Conservation (phyloP, 2,888 invertebrate species). For the Chalcosyrphus nemorum region DNA sequence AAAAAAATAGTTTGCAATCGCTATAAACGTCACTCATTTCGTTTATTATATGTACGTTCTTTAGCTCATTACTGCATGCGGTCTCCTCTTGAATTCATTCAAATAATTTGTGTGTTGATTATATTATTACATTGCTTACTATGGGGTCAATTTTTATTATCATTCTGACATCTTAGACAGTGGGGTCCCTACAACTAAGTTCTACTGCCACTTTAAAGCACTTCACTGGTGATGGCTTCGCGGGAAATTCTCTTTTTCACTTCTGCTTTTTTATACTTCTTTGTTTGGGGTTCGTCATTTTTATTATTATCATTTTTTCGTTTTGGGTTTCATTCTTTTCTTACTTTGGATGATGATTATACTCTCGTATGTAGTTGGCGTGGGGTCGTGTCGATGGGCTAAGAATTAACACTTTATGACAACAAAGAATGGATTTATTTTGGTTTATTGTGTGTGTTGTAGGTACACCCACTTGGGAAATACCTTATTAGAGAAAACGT, state of each 20-base stretch:
- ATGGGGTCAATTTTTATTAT: conserved; percentile 54
- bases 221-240: conserved; percentile 43
- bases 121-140: conserved; percentile 53
- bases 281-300: conserved; percentile 17
- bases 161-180: conserved; percentile 49
- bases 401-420: conserved; percentile 60
- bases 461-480: background rate
- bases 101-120: conserved; percentile 47
- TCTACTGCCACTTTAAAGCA: background rate
- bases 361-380: conserved; percentile 38
- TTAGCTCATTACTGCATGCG: background rate
- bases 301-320: conserved; percentile 7
- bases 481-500: background rate
- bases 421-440: conserved; percentile 22
- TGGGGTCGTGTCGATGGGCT: conserved; percentile 56
- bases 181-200: conserved; percentile 36
- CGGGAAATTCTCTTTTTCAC: conserved; percentile 62
- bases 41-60: conserved; percentile 18
- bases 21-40: conserved; percentile 35
- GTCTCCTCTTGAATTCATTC: conserved; percentile 27
- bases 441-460: background rate
- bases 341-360: conserved; percentile 1
- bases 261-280: conserved; percentile 37
- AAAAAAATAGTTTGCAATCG: background rate
- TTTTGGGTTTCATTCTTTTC: conserved; percentile 1